Base-by-base conservation (phyloP, 2,113 vertebrate genomes). In the Terrapene triunguis region DNA sequence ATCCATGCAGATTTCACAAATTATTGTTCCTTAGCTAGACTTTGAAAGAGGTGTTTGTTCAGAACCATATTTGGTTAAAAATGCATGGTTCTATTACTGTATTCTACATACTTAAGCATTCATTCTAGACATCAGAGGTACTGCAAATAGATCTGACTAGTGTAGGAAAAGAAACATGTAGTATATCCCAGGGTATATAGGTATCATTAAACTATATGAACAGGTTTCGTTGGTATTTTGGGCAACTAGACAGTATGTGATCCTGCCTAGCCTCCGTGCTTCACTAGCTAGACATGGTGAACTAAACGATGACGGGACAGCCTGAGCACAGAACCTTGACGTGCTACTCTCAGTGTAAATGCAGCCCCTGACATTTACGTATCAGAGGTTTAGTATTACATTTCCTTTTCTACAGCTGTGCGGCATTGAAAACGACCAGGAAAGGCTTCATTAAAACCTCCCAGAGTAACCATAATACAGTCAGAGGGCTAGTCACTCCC, bases 201-300 rank as follows among this genome's bases (percentile, higher is more conserved):
- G 6, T 24, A 11, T 12, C 11, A 8, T 47, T 48, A 89, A 80
- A 94, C 48, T n/a, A 59, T 84, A 69, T 0, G 1, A 24, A 72
- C 1, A 32, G 59, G 12, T 47, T 88, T 85, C 24, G 72, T 3
- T 76, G 27, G 19, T 54, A 80, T 69, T 95, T 57, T 47, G 87
- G 84, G 59, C 81, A 84, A 80, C 29, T 27, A 69, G 22, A 72
- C 87, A 90, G 47, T 2, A 78, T 2, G 32, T 1, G 83, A 51
- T 5, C 17, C 42, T 79, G 81, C 42, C 69, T 92, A 78, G 4
- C 24, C 80, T 87, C 53, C 14, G 21, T 72, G 29, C 38, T n/a
- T 79, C 78, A 48, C 53, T 65, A 80, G 53, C 84, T 35, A 85
- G 16, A 94, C 38, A 92, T 80, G 19, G 89, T 10, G 55, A 53